A percentile compares a stretch with the other conserved stretches of the same genome.
These are phyloP conservation scores for Dendropsophus ebraccatus DNA, from an alignment of 2,113 vertebrate genomes.

Conservation along the genomic window DNA sequence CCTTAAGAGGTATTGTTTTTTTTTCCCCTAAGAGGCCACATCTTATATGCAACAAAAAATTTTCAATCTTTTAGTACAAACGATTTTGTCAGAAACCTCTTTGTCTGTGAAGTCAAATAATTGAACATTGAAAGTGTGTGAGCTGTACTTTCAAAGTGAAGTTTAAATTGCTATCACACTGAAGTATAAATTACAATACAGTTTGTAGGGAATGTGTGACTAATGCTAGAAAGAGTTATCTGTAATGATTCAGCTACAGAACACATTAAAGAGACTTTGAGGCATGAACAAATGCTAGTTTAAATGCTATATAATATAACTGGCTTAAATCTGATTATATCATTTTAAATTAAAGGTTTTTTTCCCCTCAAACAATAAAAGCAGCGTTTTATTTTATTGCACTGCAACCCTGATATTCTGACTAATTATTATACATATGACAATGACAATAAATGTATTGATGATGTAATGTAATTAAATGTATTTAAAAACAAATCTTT, in stretches of 20 bases:
- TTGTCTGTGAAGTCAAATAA: not conserved
- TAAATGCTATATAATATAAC: no score
- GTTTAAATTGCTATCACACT: conserved; percentile 19
- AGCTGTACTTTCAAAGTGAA: not conserved
- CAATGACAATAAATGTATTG: no score
- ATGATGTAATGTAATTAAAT: no score
- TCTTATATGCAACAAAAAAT: not conserved
- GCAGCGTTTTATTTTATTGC: not conserved
- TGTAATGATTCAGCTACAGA: conserved; percentile 12
- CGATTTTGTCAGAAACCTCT: not conserved
- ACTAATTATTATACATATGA: not conserved
- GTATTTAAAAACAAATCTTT: no score
- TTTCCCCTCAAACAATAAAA: not conserved
- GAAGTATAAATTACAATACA: conserved; percentile 28
- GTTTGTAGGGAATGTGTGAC: conserved; percentile 27
- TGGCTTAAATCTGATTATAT: not conserved
- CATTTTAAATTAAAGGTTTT: not conserved
- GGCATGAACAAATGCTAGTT: not conserved
- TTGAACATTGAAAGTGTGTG: conserved; percentile 14
- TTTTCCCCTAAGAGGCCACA: not conserved
- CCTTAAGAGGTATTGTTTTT: not conserved
- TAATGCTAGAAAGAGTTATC: conserved; percentile 26
- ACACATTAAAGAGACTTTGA: conserved; percentile 7
- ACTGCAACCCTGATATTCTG: not conserved
- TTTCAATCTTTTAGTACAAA: not conserved